A percentile compares a stretch with the other conserved stretches of the same genome.
phyloP scores from a whole-genome alignment of 92 coral and sea anemone genomes.

The Porites evermanni region DNA sequence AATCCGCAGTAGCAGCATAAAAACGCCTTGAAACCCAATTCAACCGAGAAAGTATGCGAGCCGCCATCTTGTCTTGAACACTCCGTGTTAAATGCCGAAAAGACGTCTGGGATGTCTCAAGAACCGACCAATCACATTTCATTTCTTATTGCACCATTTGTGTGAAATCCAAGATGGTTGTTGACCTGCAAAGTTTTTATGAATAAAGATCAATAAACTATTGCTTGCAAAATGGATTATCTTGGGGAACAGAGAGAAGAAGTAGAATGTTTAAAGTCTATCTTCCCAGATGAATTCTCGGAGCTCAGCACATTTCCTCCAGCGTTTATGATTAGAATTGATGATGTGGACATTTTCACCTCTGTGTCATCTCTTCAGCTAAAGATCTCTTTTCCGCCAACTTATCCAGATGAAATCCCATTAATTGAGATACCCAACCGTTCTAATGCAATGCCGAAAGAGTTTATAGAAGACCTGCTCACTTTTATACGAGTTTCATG shows the following conservation, averaged over 20 bases:
- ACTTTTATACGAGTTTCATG: conserved; percentile 47
- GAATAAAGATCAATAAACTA: not conserved
- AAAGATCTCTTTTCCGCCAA: conserved; percentile 70
- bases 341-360: conserved; percentile 68
- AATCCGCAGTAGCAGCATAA: conserved; percentile 51
- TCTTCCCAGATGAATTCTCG: conserved; percentile 79
- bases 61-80: conserved; percentile 79
- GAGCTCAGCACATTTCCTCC: conserved; percentile 77
- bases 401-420: conserved; percentile 77
- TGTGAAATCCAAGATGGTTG: conserved; percentile 17
- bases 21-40: conserved; percentile 69
- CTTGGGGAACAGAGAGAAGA: conserved; percentile 84
- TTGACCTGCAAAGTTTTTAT: not conserved
- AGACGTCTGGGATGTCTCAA: conserved; percentile 21
- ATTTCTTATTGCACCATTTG: conserved; percentile 21
- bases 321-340: conserved; percentile 80
- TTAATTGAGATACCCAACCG: conserved; percentile 83
- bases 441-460: conserved; percentile 63
- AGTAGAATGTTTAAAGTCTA: conserved; percentile 76
- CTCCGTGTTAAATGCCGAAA: not conserved
- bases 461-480: conserved; percentile 56
- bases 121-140: conserved; percentile 16
- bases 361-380: conserved; percentile 58
- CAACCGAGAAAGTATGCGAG: conserved; percentile 67
- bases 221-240: conserved; percentile 58